Base-by-base conservation (phyloP, 2,888 invertebrate species). In the Helicoverpa assulta region DNA sequence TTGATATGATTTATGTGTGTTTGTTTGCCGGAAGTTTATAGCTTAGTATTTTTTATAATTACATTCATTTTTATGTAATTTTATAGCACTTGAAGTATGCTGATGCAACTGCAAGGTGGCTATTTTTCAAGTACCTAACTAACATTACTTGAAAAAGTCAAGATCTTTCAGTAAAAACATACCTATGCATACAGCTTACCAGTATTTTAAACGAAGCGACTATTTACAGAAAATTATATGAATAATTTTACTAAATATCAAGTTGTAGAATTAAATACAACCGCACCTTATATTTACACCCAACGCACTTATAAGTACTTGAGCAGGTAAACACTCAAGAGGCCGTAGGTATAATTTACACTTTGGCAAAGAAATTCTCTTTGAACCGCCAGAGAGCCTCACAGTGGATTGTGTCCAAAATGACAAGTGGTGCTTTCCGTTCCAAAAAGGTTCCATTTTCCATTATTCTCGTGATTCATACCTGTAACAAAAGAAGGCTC, bases 351-450 rank as follows among this genome's bases (percentile, higher is more conserved):
- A 59, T 26, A 57, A 61, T 80, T 75, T 63, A 63, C 56, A 63
- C 65, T 26, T 29, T 40, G 43, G 37, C 59, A 29, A 63, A 56
- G 71, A 53, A 80, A 76, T 59, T 69, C 63, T 47, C 50, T 75
- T 58, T 65, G 54, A 69, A 55, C 29, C 29, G 53, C 65, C 14
- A 43, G 43, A 62, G 33, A 55, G 16, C 12, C 40, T 37, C 21
- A 37, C 70, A 63, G 72, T 63, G 71, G 81, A 77, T 77, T 81
- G 71, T 56, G 63, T 67, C 53, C 72, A 63, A 77, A 54, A 43
- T 81, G 81, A 77, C 78, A 77, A 77, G 81, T 77, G 63, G 55
- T 16, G 60, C 16, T 54, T 77, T 77, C 56, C 72, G 59, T 77
- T 66, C 63, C 65, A 63, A 77, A 81, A 81, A 77, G 78, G 56